phyloP scores from a whole-genome alignment of 2,888 invertebrate genomes.

The Hartigia nigra region DNA sequence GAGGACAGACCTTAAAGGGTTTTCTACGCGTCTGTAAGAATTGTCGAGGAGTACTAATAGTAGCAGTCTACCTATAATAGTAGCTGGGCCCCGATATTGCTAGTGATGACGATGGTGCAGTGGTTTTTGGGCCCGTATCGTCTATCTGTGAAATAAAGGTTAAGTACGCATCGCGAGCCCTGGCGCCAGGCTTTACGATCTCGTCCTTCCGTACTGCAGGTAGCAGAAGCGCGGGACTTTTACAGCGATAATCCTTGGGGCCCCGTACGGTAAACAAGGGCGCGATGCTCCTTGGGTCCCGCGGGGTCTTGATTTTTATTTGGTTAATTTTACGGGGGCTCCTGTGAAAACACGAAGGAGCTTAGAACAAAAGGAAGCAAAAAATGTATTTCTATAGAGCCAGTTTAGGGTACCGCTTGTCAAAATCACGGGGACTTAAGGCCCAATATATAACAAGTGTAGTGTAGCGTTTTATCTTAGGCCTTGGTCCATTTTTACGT shows the following conservation, averaged over 20 bases:
- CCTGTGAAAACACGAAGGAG: not conserved
- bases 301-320: not conserved
- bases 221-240: slow-evolving; percentile 24
- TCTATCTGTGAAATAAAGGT: slow-evolving; percentile 25
- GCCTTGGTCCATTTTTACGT: not conserved
- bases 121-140: not conserved
- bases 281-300: not conserved
- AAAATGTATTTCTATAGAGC: not conserved
- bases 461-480: not conserved
- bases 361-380: not conserved
- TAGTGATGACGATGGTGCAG: not conserved
- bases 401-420: not conserved
- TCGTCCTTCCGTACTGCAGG: slow-evolving; percentile 28
- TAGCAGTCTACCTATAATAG: not conserved
- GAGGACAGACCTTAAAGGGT: not conserved
- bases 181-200: slow-evolving; percentile 46
- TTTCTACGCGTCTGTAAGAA: not conserved
- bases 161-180: slow-evolving; percentile 34
- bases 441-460: not conserved
- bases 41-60: not conserved
- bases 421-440: not conserved
- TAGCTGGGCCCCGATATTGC: not conserved
- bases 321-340: not conserved
- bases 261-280: slow-evolving; percentile 15
- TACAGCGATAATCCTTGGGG: not conserved